These are phyloP conservation scores for Ischnus inquisitorius DNA, from an alignment of 2,888 invertebrate species.

Conservation along the genomic window DNA sequence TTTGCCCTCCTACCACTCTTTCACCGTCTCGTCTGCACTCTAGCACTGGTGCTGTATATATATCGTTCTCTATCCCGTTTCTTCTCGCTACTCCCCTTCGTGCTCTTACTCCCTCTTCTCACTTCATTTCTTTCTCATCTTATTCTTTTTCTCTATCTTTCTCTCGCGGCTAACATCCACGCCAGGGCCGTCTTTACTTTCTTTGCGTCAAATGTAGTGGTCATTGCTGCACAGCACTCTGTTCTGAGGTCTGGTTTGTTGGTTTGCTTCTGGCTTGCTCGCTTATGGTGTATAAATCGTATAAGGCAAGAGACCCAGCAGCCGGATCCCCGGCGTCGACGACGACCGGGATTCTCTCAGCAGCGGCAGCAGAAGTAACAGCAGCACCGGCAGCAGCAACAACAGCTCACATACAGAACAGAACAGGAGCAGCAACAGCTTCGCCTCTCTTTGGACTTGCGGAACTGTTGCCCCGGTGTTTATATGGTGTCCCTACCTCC, in stretches of 20 bases:
- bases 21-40: constrained; percentile 20
- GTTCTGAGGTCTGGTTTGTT: constrained; percentile 49
- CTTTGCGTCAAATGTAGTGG: constrained; percentile 81
- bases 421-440: constrained; percentile 66
- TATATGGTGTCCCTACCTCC: constrained; percentile 82
- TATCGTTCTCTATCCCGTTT: not conserved
- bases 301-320: constrained; percentile 82
- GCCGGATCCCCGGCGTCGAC: constrained; percentile 79
- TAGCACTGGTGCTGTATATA: not conserved
- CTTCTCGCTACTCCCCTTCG: not conserved
- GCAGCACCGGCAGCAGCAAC: constrained; percentile 44
- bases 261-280: constrained; percentile 66
- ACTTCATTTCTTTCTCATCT: constrained; percentile 26
- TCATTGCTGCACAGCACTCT: constrained; percentile 71
- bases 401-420: constrained; percentile 62
- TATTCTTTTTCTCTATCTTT: constrained; percentile 34
- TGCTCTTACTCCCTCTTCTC: not conserved
- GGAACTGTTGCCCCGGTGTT: constrained; percentile 81
- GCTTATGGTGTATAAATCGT: constrained; percentile 77
- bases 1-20: constrained; percentile 4
- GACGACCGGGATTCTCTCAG: constrained; percentile 81
- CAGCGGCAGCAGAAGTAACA: constrained; percentile 51
- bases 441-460: constrained; percentile 74
- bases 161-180: constrained; percentile 22
- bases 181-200: constrained; percentile 79